Evolutionary conservation across 35 echinoderm and acorn worm genomes (phyloP).

Genomic region (Amphiura filiformis): DNA sequence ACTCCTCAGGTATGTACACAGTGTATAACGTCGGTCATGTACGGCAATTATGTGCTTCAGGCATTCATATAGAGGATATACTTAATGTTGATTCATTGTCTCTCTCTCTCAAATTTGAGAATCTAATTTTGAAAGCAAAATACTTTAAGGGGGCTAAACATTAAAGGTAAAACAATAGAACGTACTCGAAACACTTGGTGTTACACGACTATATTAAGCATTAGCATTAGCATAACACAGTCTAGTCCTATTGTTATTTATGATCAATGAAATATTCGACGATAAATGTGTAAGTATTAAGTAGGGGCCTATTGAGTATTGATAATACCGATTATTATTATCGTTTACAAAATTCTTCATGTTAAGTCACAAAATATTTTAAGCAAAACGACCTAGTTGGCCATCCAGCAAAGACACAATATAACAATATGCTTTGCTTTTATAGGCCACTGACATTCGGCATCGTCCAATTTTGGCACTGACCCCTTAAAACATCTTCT

Average conservation of each 20-base stretch:
- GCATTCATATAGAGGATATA: not conserved
- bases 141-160: not conserved
- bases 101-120: not conserved
- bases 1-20: not conserved
- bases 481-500: too few relatives aligned
- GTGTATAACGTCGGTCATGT: too few relatives aligned
- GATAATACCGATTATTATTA: too few relatives aligned
- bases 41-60: not conserved
- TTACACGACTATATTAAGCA: not conserved
- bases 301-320: too few relatives aligned
- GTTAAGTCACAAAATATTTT: too few relatives aligned
- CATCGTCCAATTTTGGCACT: too few relatives aligned
- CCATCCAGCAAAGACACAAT: too few relatives aligned
- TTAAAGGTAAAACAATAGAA: not conserved
- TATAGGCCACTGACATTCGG: too few relatives aligned
- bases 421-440: too few relatives aligned
- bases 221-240: not conserved
- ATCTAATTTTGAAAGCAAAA: not conserved
- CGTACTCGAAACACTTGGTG: not conserved
- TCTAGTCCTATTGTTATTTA: not conserved
- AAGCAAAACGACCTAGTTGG: too few relatives aligned
- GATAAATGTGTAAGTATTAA: too few relatives aligned
- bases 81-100: constrained; percentile 4
- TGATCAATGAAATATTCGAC: not conserved
- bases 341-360: too few relatives aligned